phyloP scores from a whole-genome alignment of 2,888 invertebrate species.

The Labia minor region DNA sequence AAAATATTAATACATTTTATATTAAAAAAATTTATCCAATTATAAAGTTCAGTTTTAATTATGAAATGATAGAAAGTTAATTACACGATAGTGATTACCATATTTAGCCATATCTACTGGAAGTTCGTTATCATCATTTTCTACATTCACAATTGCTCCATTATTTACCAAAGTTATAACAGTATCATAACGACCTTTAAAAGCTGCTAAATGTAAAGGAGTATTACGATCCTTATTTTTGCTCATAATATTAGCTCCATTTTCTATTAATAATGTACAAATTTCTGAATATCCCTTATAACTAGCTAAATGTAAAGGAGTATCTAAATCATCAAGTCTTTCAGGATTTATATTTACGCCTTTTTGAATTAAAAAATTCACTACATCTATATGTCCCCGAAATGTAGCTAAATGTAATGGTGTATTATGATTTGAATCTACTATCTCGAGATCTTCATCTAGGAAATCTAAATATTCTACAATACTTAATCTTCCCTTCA shows the following conservation, averaged over 20 bases:
- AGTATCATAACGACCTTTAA: background rate
- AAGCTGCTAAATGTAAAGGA: constrained; percentile 19
- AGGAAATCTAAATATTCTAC: background rate
- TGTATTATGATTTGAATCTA: background rate
- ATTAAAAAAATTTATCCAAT: no score
- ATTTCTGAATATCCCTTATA: background rate
- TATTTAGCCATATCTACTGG: background rate
- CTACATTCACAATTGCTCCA: background rate
- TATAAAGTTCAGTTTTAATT: no score
- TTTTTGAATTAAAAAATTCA: background rate
- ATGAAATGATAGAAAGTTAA: background rate
- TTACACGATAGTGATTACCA: background rate
- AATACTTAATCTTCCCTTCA: background rate
- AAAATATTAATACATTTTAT: no score
- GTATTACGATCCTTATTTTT: background rate
- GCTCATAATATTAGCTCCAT: background rate
- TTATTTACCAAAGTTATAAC: background rate
- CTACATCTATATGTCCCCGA: background rate
- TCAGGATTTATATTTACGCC: background rate
- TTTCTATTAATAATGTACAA: constrained; percentile 6
- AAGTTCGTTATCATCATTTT: background rate
- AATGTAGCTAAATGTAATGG: constrained; percentile 13
- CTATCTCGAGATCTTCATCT: background rate
- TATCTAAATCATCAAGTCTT: background rate
- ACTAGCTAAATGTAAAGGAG: constrained; percentile 17